Percentiles rank a stretch among this genome's conserved stretches.
phyloP scores from a whole-genome alignment of 2,888 invertebrate genomes.

The Oscheius sp. region DNA sequence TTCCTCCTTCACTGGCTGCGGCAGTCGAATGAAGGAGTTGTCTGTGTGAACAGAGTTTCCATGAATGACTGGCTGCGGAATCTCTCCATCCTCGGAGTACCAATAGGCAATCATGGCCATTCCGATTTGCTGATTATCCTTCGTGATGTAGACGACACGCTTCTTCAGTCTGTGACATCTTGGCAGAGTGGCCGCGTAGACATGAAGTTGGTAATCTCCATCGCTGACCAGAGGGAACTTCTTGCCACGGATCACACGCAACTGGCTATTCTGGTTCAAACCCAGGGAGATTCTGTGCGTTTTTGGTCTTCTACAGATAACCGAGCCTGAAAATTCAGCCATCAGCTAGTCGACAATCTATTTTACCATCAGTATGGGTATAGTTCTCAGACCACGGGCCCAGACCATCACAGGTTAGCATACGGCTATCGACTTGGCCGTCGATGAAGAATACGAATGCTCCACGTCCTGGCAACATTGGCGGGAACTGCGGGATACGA shows the following conservation, averaged over 20 bases:
- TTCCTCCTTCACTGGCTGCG: constrained; percentile 45
- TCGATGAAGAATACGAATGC: constrained; percentile 59
- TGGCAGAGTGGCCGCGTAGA: constrained; percentile 57
- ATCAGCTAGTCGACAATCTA: background rate
- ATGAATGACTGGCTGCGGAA: constrained; percentile 45
- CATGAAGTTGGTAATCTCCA: constrained; percentile 50
- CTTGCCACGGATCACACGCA: constrained; percentile 45
- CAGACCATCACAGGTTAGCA: constrained; percentile 57
- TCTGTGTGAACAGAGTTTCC: constrained; percentile 36
- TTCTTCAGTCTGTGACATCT: constrained; percentile 58
- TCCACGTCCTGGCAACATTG: constrained; percentile 45
- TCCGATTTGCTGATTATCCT: constrained; percentile 52
- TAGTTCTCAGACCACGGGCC: constrained; percentile 59
- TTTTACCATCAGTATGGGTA: constrained; percentile 32
- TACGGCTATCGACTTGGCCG: constrained; percentile 54
- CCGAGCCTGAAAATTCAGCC: constrained; percentile 13
- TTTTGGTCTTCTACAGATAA: constrained; percentile 42
- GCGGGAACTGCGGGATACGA: constrained; percentile 54
- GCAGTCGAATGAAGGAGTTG: constrained; percentile 39
- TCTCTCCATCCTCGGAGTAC: constrained; percentile 55
- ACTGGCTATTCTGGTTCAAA: constrained; percentile 43
- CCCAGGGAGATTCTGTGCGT: constrained; percentile 43
- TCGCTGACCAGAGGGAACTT: constrained; percentile 24
- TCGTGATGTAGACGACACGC: constrained; percentile 51
- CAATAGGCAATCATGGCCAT: constrained; percentile 56